Conservation (phyloP, 2,113 vertebrate species). For the Anguilla japonica region DNA sequence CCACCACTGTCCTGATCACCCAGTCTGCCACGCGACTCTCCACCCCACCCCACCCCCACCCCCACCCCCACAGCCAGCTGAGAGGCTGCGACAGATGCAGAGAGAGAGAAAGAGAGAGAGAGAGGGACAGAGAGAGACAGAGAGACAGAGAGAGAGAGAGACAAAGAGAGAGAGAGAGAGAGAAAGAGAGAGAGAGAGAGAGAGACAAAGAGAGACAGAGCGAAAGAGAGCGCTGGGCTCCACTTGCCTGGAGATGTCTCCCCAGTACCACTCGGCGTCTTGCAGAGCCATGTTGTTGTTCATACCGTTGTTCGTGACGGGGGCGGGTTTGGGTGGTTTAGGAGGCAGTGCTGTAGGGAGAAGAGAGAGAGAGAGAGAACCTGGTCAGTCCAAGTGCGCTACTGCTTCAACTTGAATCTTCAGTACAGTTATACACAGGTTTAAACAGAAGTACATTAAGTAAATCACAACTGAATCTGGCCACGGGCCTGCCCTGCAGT, state of each 20-base stretch:
- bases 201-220: not conserved
- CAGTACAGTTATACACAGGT: too few species aligned
- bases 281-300: constrained; percentile 98
- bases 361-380: constrained; percentile 41
- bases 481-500: not conserved
- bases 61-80: not conserved
- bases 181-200: not conserved
- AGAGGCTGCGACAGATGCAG: not conserved
- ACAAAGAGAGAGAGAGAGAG: not conserved
- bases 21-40: not conserved
- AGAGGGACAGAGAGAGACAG: not conserved
- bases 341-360: constrained; percentile 88
- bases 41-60: not conserved
- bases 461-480: not conserved
- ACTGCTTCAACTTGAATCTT: not conserved
- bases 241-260: constrained; percentile 93
- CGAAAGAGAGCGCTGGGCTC: not conserved
- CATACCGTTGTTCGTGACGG: constrained; percentile 92
- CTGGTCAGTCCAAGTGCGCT: not conserved
- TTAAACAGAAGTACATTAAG: too few species aligned
- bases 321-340: constrained; percentile 88
- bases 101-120: not conserved
- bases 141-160: not conserved
- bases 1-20: not conserved
- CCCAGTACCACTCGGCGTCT: constrained; percentile 99